phyloP scores from a whole-genome alignment of 2,888 invertebrate genomes.

The Allolobophora icterica region DNA sequence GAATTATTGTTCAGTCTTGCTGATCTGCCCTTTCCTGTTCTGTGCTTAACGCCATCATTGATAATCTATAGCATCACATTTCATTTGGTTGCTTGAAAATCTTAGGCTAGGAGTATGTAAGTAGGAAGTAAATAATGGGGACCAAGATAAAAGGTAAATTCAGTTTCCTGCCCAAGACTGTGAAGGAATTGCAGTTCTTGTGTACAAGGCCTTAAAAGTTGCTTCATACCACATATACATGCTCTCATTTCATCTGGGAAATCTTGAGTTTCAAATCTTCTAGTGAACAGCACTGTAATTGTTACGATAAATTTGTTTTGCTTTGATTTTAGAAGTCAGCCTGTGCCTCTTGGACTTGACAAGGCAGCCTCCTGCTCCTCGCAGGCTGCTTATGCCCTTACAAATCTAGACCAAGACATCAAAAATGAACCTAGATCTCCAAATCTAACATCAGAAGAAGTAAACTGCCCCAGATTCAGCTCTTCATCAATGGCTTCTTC shows the following conservation, averaged over 20 bases:
- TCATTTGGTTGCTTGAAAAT: too few relatives aligned
- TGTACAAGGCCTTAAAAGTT: too few relatives aligned
- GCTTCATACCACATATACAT: neutral
- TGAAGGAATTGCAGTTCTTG: too few relatives aligned
- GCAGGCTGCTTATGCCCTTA: neutral
- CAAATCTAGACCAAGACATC: conserved; percentile 21
- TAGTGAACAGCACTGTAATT: neutral
- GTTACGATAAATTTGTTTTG: neutral
- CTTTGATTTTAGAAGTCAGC: neutral
- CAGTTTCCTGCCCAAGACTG: too few relatives aligned
- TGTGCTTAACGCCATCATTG: too few relatives aligned
- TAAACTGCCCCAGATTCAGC: neutral
- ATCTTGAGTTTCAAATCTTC: neutral
- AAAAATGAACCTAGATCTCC: neutral
- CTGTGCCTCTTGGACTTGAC: neutral
- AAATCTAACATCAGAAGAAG: neutral
- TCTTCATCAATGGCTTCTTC: neutral
- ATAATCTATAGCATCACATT: too few relatives aligned
- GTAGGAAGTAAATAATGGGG: too few relatives aligned
- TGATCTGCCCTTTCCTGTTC: too few relatives aligned
- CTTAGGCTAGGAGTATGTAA: too few relatives aligned
- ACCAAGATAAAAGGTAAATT: too few relatives aligned
- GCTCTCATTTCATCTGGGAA: neutral
- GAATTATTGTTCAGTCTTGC: too few relatives aligned
- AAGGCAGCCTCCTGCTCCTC: neutral